Percentiles rank a stretch among this genome's conserved stretches.
These are phyloP conservation scores for Acrocyrtus sp. DNA, from an alignment of 2,888 invertebrate species.

Conservation along the genomic window DNA sequence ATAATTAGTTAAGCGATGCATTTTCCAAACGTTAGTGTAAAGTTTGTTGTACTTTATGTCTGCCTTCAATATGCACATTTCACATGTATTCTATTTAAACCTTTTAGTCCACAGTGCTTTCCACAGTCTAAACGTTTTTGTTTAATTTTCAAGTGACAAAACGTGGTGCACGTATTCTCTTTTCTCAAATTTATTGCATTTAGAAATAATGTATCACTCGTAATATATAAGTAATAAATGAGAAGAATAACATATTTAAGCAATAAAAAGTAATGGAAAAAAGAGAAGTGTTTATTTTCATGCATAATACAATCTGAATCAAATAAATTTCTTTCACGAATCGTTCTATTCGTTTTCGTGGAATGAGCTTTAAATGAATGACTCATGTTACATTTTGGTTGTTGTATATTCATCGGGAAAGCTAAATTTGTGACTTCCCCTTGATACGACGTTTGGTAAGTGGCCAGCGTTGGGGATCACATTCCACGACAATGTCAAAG, in stretches of 20 bases:
- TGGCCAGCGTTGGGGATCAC: constrained; percentile 98
- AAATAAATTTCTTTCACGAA: constrained; percentile 5
- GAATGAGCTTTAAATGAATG: constrained; percentile 35
- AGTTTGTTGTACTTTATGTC: too few relatives aligned
- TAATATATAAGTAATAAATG: too few relatives aligned
- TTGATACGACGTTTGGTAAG: constrained; percentile 85
- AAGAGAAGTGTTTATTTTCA: not conserved
- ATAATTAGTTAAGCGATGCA: constrained; percentile 28
- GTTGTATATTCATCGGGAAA: constrained; percentile 91
- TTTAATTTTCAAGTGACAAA: too few relatives aligned
- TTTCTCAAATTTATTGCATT: too few relatives aligned
- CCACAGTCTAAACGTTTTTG: too few relatives aligned
- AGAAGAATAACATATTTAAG: too few relatives aligned
- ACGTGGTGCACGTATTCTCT: too few relatives aligned
- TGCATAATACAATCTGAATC: constrained; percentile 11
- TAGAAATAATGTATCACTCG: too few relatives aligned
- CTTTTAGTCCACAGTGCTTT: too few relatives aligned
- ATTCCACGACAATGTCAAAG: constrained; percentile 95
- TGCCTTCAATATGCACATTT: too few relatives aligned
- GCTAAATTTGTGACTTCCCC: constrained; percentile 85
- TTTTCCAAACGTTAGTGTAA: constrained; percentile 1
- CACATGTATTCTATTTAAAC: too few relatives aligned
- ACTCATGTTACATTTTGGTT: constrained; percentile 69
- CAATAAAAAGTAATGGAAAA: too few relatives aligned
- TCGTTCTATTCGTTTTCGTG: not conserved